Conservation (phyloP, 1,140 invertebrate genomes). For the Scaptomyza graminum region DNA sequence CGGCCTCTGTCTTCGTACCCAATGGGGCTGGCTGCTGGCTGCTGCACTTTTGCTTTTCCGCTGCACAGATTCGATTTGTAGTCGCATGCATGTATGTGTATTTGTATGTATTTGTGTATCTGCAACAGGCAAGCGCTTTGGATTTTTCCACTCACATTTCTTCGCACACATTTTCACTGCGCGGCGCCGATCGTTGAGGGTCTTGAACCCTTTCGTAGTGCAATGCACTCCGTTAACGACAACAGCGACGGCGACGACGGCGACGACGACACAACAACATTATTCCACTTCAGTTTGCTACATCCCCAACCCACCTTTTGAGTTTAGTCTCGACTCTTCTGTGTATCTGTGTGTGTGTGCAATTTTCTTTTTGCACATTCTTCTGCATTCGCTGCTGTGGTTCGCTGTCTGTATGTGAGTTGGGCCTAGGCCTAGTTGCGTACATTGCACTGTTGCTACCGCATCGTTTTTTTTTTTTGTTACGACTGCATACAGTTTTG, state of each 20-base stretch:
- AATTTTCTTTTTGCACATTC: conserved; percentile 74
- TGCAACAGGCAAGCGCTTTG: conserved; percentile 48
- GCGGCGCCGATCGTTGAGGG: conserved; percentile 63
- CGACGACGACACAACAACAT: conserved; percentile 47
- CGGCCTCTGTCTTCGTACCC: conserved; percentile 50
- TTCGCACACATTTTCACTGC: conserved; percentile 41
- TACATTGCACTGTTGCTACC: conserved; percentile 44
- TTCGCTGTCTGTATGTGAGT: conserved; percentile 17
- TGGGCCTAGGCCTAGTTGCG: conserved; percentile 73
- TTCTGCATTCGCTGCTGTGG: conserved; percentile 45
- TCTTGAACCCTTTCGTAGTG: conserved; percentile 82
- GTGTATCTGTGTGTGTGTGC: conserved; percentile 47
- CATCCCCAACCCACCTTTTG: conserved; percentile 38
- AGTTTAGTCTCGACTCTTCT: not conserved
- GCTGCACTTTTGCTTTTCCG: conserved; percentile 80
- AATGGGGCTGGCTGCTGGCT: conserved; percentile 46
- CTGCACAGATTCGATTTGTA: conserved; percentile 63
- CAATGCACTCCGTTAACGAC: conserved; percentile 69
- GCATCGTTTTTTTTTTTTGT: conserved; percentile 29
- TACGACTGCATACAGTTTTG: conserved; percentile 80
- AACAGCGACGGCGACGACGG: conserved; percentile 19
- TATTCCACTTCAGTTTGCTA: conserved; percentile 46
- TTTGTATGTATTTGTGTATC: conserved; percentile 39
- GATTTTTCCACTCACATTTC: conserved; percentile 76
- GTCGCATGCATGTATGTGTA: not conserved